phyloP scores from a whole-genome alignment of 2,888 invertebrate genomes.

The Penaeus monodon region DNA sequence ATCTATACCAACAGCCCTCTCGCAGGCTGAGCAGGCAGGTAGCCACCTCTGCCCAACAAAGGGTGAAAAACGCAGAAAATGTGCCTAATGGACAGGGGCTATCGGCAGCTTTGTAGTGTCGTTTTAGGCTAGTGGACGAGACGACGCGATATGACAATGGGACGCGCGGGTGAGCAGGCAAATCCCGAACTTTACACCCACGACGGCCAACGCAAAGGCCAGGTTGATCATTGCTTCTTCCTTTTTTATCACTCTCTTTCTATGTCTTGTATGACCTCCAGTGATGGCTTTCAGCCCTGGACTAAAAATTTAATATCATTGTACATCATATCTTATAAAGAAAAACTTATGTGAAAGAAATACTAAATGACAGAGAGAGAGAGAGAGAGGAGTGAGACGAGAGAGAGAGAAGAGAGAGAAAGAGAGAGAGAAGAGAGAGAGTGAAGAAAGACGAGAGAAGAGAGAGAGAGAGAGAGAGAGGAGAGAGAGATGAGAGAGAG shows the following conservation, averaged over 20 bases:
- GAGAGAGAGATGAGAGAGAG: slow-evolving; percentile 13
- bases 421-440: not conserved
- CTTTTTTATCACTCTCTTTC: not conserved
- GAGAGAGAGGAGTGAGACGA: not conserved
- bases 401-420: not conserved
- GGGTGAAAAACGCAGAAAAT: slow-evolving; percentile 28
- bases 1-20: not conserved
- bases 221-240: not conserved
- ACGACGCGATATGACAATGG: slow-evolving; percentile 15
- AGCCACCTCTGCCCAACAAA: slow-evolving; percentile 14
- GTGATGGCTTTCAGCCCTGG: too few species aligned
- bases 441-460: slow-evolving; percentile 5
- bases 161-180: slow-evolving; percentile 2
- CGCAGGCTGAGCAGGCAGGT: not conserved
- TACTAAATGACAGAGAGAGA: too few species aligned
- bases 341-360: not conserved
- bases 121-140: slow-evolving; percentile 7
- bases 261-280: not conserved
- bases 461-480: slow-evolving; percentile 14
- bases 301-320: too few species aligned
- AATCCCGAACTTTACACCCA: slow-evolving; percentile 1
- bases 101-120: slow-evolving; percentile 29
- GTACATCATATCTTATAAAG: not conserved
- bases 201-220: not conserved
- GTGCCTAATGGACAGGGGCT: slow-evolving; percentile 24